Percentiles rank a stretch among this genome's conserved stretches.
These are phyloP conservation scores for Heliconius charithonia DNA, from an alignment of 2,888 invertebrate species.

Conservation along the genomic window DNA sequence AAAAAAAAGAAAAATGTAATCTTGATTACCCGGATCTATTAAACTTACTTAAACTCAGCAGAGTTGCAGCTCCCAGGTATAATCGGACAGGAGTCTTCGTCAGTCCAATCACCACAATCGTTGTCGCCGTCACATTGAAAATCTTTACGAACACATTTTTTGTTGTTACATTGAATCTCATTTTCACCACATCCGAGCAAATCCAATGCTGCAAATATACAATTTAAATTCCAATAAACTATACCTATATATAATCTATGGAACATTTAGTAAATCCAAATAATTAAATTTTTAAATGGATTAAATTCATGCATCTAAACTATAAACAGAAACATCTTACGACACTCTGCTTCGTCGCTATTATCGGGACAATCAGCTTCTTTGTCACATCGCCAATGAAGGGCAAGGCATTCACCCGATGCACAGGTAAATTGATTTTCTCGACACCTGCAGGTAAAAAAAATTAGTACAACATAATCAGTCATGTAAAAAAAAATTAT, in stretches of 20 bases:
- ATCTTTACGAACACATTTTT: slow-evolving; percentile 88
- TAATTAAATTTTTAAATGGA: not conserved
- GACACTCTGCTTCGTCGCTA: slow-evolving; percentile 89
- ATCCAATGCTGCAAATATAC: slow-evolving; percentile 62
- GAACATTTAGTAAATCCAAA: no score
- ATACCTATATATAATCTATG: not conserved
- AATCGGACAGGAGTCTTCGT: slow-evolving; percentile 90
- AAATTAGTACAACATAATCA: not conserved
- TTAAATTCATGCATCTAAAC: not conserved
- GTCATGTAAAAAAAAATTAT: no score
- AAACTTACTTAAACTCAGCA: slow-evolving; percentile 87
- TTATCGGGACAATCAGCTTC: slow-evolving; percentile 90
- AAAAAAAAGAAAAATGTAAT: no score
- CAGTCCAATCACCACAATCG: slow-evolving; percentile 94
- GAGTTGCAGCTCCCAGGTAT: slow-evolving; percentile 86
- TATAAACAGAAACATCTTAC: slow-evolving; percentile 67
- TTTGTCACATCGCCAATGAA: slow-evolving; percentile 90
- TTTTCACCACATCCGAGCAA: slow-evolving; percentile 87
- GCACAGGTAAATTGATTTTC: slow-evolving; percentile 89
- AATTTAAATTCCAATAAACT: not conserved
- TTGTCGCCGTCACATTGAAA: slow-evolving; percentile 93
- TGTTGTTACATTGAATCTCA: slow-evolving; percentile 89
- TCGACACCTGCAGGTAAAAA: slow-evolving; percentile 82
- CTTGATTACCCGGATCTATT: not conserved
- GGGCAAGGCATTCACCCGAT: slow-evolving; percentile 89